Conservation (phyloP, 2,113 vertebrate species). For the Hippocampus guttulatus region DNA sequence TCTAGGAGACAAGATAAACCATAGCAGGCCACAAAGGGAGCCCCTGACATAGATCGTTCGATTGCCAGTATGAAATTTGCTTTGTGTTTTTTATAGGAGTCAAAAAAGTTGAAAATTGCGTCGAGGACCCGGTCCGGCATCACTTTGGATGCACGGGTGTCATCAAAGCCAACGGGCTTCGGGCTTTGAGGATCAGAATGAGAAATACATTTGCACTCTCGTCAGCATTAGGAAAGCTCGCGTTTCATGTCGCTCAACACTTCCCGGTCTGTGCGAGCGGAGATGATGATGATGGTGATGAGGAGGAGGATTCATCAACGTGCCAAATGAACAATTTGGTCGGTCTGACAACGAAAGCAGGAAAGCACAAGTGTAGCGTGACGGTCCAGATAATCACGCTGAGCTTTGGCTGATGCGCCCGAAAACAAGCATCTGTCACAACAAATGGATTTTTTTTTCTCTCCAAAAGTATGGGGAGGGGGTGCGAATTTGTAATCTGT, state of each 20-base stretch:
- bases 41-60: not conserved
- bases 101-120: not conserved
- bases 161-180: not conserved
- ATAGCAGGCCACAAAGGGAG: too few relatives aligned
- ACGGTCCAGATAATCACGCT: slow-evolving; percentile 71
- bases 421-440: slow-evolving; percentile 78
- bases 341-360: slow-evolving; percentile 73
- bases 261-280: slow-evolving; percentile 48
- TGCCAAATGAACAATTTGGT: slow-evolving; percentile 71
- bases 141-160: not conserved
- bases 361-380: slow-evolving; percentile 65
- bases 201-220: not conserved
- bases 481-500: not conserved
- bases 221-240: not conserved
- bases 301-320: slow-evolving; percentile 61
- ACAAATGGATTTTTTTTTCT: slow-evolving; percentile 67
- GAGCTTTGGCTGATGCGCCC: slow-evolving; percentile 69
- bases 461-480: not conserved
- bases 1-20: too few relatives aligned
- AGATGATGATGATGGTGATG: slow-evolving; percentile 48
- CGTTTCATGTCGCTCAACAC: slow-evolving; percentile 23
- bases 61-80: not conserved
- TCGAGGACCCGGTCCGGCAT: not conserved
- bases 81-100: not conserved
- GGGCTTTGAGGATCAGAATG: not conserved